A percentile compares a stretch with the other conserved stretches of the same genome.
Evolutionary conservation across 2,797 vertebrate species (phyloP).

Genomic region (Typhlichthys subterraneus): DNA sequence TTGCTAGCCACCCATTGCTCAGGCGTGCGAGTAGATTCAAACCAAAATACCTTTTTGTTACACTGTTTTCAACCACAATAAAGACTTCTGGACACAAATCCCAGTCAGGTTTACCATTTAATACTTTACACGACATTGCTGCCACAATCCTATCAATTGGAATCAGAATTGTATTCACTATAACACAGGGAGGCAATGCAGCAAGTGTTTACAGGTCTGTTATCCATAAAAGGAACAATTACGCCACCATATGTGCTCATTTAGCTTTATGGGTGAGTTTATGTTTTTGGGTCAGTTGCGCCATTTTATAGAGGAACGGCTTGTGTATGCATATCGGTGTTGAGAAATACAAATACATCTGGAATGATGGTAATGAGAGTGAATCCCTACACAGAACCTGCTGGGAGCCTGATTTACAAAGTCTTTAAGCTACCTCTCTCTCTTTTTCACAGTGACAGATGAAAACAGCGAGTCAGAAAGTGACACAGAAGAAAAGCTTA

Average conservation of each 20-base stretch:
- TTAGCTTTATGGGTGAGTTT: constrained; percentile 47
- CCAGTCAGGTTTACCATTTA: no score
- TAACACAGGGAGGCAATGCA: constrained; percentile 10
- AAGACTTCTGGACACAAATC: no score
- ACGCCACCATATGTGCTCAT: constrained; percentile 38
- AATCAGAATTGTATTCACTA: not conserved
- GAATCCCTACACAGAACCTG: constrained; percentile 18
- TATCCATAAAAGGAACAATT: constrained; percentile 7
- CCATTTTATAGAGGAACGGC: constrained; percentile 18
- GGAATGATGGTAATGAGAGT: constrained; percentile 25
- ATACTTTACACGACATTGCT: no score
- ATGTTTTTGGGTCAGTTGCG: constrained; percentile 43
- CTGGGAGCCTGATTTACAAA: constrained; percentile 27
- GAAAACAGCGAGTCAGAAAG: constrained; percentile 98
- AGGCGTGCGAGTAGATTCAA: no score
- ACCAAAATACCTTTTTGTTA: no score
- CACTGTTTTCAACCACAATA: no score
- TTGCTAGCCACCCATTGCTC: no score
- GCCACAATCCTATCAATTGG: no score
- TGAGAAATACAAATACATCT: constrained; percentile 35
- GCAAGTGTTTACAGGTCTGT: not conserved
- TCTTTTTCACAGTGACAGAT: constrained; percentile 82
- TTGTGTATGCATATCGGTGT: constrained; percentile 14
- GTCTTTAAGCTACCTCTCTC: constrained; percentile 13
- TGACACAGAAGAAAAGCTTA: constrained; percentile 94